Conservation (phyloP, 2,113 vertebrate genomes). For the Nycticebus coucang region DNA sequence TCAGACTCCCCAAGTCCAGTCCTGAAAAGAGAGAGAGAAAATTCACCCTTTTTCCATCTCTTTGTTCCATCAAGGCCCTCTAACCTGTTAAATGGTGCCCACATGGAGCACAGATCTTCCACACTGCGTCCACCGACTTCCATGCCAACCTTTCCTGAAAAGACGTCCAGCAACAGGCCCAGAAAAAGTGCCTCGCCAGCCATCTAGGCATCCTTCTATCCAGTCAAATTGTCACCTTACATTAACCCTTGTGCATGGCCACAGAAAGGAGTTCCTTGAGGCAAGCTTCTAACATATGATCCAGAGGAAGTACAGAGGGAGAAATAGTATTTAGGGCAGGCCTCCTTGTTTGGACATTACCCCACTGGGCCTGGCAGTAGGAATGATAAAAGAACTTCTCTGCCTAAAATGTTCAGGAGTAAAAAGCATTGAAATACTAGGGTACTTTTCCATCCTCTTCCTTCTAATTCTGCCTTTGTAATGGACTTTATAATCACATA, state of each 20-base stretch:
- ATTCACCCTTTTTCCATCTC: background rate
- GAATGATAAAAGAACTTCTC: background rate
- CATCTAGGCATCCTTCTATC: background rate
- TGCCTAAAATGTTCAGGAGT: background rate
- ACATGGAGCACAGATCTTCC: background rate
- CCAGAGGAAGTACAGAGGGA: background rate
- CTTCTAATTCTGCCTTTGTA: constrained; percentile 32
- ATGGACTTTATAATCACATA: constrained; percentile 50
- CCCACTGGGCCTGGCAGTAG: background rate
- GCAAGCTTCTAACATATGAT: background rate
- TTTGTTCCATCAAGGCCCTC: background rate
- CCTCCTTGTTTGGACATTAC: background rate
- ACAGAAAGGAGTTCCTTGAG: background rate
- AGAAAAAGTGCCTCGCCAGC: background rate
- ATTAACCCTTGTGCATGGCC: background rate
- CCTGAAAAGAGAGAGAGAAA: background rate
- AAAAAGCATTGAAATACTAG: background rate
- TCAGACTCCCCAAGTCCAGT: constrained; percentile 60
- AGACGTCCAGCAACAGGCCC: too few species aligned
- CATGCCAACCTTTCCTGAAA: background rate
- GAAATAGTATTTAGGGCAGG: background rate
- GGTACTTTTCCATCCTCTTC: background rate
- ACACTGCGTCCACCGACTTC: background rate
- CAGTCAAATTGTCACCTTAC: background rate
- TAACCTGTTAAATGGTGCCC: background rate